A percentile compares a stretch with the other conserved stretches of the same genome.
Evolutionary conservation across 2,113 vertebrate species (phyloP).

Genomic region (Scytalopus superciliaris): DNA sequence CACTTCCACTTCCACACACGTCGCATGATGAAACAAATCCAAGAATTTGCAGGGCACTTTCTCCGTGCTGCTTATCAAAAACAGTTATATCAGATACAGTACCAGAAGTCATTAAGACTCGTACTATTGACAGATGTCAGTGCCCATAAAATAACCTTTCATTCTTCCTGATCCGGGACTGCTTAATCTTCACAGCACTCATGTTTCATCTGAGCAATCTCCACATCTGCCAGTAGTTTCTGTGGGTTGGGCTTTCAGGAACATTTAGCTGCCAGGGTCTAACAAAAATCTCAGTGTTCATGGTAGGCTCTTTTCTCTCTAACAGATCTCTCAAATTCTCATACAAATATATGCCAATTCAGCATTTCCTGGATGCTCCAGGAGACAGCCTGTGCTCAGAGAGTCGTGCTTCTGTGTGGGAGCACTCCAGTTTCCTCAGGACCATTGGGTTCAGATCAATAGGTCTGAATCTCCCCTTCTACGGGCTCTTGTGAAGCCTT

Average conservation of each 20-base stretch:
- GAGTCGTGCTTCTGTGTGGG: neutral
- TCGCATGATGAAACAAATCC: neutral
- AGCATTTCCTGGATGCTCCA: neutral
- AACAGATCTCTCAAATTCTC: neutral
- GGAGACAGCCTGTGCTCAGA: neutral
- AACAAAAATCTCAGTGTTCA: neutral
- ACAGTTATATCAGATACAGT: neutral
- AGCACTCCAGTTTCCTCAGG: neutral
- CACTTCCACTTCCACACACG: fast-evolving
- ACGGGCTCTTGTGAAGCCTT: neutral
- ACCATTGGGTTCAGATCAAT: neutral
- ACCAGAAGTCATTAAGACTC: neutral
- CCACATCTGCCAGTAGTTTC: neutral
- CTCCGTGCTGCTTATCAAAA: neutral
- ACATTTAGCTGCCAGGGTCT: neutral
- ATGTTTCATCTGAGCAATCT: neutral
- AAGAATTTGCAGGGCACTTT: neutral
- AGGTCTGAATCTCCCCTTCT: neutral
- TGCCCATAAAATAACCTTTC: neutral
- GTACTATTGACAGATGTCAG: neutral
- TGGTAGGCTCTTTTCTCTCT: neutral
- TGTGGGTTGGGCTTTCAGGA: neutral
- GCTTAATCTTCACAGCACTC: neutral
- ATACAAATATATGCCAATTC: neutral
- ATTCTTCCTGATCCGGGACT: neutral